A percentile compares a stretch with the other conserved stretches of the same genome.
Evolutionary conservation across 2,888 invertebrate species (phyloP).

Genomic region (Crocallis elinguaria): DNA sequence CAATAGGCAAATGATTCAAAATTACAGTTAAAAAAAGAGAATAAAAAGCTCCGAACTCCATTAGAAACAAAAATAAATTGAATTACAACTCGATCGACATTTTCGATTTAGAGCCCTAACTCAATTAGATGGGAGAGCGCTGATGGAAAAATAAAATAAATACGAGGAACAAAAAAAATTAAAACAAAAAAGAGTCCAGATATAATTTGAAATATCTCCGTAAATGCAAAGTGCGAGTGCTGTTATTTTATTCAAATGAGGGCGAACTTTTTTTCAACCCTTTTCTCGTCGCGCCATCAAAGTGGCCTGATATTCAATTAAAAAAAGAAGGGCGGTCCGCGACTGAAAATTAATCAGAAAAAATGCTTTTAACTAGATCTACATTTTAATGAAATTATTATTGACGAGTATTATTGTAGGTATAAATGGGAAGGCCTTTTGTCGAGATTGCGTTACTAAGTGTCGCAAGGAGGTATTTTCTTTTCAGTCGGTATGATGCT

Average conservation of each 20-base stretch:
- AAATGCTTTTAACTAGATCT: constrained; percentile 86
- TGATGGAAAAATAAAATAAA: constrained; percentile 85
- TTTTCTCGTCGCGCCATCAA: constrained; percentile 82
- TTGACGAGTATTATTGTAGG: constrained; percentile 76
- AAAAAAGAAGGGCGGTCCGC: constrained; percentile 81
- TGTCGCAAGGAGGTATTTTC: constrained; percentile 33
- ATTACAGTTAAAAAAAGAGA: constrained; percentile 73
- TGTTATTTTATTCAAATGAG: constrained; percentile 86
- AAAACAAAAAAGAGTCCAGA: constrained; percentile 83
- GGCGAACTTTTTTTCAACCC: constrained; percentile 82
- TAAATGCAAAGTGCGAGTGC: constrained; percentile 85
- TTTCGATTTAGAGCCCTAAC: constrained; percentile 84
- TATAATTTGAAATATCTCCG: constrained; percentile 85
- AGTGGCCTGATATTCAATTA: constrained; percentile 85
- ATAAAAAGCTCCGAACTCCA: constrained; percentile 78
- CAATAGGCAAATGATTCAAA: constrained; percentile 71
- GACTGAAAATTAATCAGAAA: constrained; percentile 85
- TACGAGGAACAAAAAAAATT: constrained; percentile 80
- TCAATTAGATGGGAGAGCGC: constrained; percentile 82
- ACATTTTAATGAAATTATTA: constrained; percentile 86
- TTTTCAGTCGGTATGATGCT: constrained; percentile 18
- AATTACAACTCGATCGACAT: constrained; percentile 84
- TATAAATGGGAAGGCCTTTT: constrained; percentile 71
- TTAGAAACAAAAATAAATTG: constrained; percentile 85
- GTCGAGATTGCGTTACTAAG: constrained; percentile 69